Conservation (phyloP, 2,113 vertebrate species). For the Patagioenas fasciata region DNA sequence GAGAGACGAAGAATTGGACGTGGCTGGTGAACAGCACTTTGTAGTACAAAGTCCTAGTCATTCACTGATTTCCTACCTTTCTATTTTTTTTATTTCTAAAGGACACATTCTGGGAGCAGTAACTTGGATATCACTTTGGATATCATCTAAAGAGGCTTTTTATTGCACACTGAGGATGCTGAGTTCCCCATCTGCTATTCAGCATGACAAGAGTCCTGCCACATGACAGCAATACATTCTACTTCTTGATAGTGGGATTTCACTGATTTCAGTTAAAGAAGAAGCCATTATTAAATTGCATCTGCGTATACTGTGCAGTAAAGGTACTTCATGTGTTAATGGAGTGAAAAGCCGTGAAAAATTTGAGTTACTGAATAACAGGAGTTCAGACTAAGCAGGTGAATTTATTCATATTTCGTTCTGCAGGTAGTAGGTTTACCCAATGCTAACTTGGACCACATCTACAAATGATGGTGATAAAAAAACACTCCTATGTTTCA, state of each 20-base stretch:
- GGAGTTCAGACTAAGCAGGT: constrained; percentile 26
- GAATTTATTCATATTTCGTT: constrained; percentile 45
- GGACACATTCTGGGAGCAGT: background rate
- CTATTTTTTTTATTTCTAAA: background rate
- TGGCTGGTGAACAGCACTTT: background rate
- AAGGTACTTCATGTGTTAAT: background rate
- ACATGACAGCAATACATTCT: background rate
- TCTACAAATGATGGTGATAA: constrained; percentile 60
- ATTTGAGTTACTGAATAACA: background rate
- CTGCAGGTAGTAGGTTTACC: constrained; percentile 16
- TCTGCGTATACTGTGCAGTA: background rate
- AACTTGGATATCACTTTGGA: background rate
- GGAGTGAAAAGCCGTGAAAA: background rate
- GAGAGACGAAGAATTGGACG: background rate
- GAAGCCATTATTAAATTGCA: background rate
- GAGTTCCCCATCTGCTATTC: background rate
- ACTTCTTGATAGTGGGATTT: background rate
- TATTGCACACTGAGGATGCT: background rate
- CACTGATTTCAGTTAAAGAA: background rate
- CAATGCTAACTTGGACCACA: constrained; percentile 50
- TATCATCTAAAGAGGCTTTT: background rate
- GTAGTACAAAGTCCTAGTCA: background rate
- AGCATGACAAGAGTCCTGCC: background rate
- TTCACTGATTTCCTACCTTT: background rate
- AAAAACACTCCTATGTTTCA: constrained; percentile 41